A percentile compares a stretch with the other conserved stretches of the same genome.
phyloP scores from a whole-genome alignment of 30 jellyfish, hydroid and myxozoan species.

The Aurelia aurita region DNA sequence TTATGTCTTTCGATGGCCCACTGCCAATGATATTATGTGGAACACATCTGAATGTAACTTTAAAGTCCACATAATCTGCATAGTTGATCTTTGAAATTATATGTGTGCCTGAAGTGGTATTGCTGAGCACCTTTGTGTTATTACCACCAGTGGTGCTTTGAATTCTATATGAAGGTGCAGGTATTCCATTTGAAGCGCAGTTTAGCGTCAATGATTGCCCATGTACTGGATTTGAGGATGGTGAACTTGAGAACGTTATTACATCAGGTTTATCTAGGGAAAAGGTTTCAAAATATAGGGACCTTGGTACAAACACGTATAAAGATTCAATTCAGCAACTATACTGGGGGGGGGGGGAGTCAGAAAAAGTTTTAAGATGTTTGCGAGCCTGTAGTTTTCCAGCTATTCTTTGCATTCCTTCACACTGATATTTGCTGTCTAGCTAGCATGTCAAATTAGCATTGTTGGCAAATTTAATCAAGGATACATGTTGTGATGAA shows the following conservation, averaged over 20 bases:
- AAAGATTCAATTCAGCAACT: no score
- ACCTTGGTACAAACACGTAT: no score
- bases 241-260: conserved; percentile 11
- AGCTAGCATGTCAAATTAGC: no score
- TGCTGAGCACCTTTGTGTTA: not conserved
- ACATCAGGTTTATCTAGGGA: conserved; percentile 40
- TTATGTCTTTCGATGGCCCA: conserved; percentile 2
- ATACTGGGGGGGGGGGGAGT: no score
- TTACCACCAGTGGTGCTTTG: not conserved
- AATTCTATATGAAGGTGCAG: not conserved
- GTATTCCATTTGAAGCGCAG: not conserved
- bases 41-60: conserved; percentile 8
- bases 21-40: conserved; percentile 18
- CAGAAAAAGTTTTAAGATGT: no score
- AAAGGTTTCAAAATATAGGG: no score
- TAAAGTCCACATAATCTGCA: not conserved
- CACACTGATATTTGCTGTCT: no score
- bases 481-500: no score
- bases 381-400: no score
- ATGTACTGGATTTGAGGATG: conserved; percentile 11
- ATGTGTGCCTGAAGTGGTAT: not conserved
- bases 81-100: not conserved
- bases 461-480: no score
- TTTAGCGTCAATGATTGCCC: conserved; percentile 36
- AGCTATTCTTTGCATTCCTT: no score